Conservation (phyloP, 1,140 invertebrate genomes). For the Andrena cerasifolii region DNA sequence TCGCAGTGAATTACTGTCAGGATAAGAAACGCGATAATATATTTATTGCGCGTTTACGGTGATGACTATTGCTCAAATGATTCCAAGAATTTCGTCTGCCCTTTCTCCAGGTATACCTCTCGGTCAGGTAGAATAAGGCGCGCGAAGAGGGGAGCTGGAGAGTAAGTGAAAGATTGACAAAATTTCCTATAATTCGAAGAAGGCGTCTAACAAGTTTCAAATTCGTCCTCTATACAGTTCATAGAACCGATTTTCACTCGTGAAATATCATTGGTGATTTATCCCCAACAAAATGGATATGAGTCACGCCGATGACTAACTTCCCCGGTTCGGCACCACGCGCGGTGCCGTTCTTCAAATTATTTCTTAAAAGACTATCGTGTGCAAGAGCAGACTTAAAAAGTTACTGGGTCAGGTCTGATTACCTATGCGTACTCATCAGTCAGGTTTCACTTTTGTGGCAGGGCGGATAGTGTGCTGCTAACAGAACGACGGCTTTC, state of each 20-base stretch:
- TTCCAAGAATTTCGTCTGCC: constrained; percentile 9
- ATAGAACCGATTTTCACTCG: neutral
- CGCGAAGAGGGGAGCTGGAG: neutral
- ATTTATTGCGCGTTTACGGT: neutral
- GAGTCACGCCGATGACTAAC: neutral
- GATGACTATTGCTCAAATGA: neutral
- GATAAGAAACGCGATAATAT: neutral
- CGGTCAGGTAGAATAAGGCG: neutral
- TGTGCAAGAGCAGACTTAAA: neutral
- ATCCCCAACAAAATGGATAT: neutral
- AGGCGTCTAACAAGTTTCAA: no score
- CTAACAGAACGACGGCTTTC: neutral
- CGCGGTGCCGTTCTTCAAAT: neutral
- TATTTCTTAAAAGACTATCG: neutral
- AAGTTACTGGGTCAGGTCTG: constrained; percentile 11
- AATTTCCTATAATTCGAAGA: neutral
- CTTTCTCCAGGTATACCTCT: neutral
- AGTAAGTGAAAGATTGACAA: neutral
- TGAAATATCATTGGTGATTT: neutral
- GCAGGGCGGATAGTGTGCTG: neutral
- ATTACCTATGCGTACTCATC: constrained; percentile 1
- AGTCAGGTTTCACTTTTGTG: constrained; percentile 4
- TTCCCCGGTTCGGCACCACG: no score
- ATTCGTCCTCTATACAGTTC: no score
- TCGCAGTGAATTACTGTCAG: neutral